phyloP scores from a whole-genome alignment of 2,797 vertebrate genomes.

The Tokudaia muenninki region DNA sequence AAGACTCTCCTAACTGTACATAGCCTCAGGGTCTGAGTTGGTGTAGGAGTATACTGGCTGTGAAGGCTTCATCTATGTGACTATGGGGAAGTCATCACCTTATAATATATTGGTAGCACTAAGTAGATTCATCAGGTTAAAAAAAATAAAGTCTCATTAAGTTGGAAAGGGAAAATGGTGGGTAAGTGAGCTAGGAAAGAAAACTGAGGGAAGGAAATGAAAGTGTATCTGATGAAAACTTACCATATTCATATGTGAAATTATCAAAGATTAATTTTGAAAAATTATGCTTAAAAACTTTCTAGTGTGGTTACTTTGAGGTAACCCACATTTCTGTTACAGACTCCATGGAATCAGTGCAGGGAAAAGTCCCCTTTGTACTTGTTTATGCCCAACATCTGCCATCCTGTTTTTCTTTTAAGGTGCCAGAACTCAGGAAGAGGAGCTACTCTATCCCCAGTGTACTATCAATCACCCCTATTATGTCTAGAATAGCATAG shows the following conservation, averaged over 20 bases:
- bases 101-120: background rate
- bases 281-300: background rate
- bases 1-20: background rate
- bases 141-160: background rate
- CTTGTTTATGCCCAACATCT: fast-evolving
- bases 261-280: background rate
- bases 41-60: background rate
- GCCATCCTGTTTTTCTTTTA: background rate
- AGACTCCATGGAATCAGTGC: background rate
- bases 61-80: background rate
- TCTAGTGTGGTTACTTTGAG: background rate
- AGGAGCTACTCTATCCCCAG: background rate
- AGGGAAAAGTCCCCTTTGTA: no score
- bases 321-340: background rate
- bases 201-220: background rate
- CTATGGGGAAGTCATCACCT: background rate
- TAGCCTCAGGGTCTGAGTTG: background rate
- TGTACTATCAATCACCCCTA: background rate
- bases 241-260: background rate
- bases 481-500: background rate
- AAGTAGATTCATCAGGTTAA: background rate
- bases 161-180: background rate
- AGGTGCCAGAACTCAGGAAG: background rate
- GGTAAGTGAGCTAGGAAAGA: background rate
- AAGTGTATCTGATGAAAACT: background rate